Evolutionary conservation across 2,797 vertebrate species (phyloP).

Genomic region (Eremophila alpestris): DNA sequence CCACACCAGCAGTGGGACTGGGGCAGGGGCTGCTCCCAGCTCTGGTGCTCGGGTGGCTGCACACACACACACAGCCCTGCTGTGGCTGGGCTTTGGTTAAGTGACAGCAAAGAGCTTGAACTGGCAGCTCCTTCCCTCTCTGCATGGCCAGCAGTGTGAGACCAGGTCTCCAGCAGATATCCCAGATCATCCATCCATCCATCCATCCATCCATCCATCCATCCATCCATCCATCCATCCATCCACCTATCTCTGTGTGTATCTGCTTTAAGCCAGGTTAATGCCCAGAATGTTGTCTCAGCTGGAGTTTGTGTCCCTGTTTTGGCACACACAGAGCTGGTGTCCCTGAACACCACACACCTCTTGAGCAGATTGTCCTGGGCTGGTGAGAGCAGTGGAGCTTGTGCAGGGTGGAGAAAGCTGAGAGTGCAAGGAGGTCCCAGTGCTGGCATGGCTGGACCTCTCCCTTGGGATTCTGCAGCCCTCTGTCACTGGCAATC

Average conservation of each 20-base stretch:
- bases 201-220: background rate
- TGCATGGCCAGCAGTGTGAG: background rate
- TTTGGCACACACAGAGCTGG: no score
- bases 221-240: no score
- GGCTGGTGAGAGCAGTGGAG: background rate
- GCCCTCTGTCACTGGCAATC: background rate
- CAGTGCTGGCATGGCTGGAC: accelerated
- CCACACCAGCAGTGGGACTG: accelerated
- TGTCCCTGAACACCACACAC: accelerated
- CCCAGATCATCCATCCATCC: background rate
- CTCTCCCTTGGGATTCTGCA: background rate
- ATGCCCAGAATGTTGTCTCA: background rate
- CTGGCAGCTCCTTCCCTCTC: background rate
- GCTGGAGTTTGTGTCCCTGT: background rate
- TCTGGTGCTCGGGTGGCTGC: accelerated
- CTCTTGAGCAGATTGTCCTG: background rate
- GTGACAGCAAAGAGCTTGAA: background rate
- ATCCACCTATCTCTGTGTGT: no score
- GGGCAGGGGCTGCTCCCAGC: background rate
- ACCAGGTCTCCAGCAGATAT: background rate
- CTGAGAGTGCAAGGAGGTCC: no score
- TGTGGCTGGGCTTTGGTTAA: background rate
- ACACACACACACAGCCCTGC: background rate
- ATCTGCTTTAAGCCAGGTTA: background rate
- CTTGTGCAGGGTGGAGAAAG: background rate